Base-by-base conservation (phyloP, 2,113 vertebrate genomes). In the Mobula hypostoma region DNA sequence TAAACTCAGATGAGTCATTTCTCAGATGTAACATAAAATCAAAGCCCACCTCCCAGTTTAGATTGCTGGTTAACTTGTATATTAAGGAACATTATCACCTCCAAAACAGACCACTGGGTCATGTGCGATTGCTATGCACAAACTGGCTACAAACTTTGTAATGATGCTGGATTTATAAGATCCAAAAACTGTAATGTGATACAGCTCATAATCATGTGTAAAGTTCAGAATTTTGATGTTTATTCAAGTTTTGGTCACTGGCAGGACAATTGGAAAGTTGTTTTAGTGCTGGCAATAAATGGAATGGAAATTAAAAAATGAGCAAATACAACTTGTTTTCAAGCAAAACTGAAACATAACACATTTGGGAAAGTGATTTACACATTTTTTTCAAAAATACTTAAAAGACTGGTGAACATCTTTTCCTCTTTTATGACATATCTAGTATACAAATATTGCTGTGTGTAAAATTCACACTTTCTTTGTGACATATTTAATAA, bases 301-400 rank as follows among this genome's bases (percentile, higher is more conserved):
- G 12, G 58, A 87, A 87, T 63, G 58, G 3, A 87, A 87, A 87
- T 63, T 63, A 29, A 63, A 85, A 85, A 87, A 15, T 63, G 24
- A 85, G 56, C 82, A 85, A 85, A 3, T 87, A 61, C 27, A 87
- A 85, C 4, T 87, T 87, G 27, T 87, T 87, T 87, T 87, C 58
- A n/a, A 61, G 56, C 27, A 63, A 63, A 61, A n/a, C n/a, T 14
- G 1, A n/a, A 87, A 63, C 9, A 29, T n/a, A 87, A 9, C 27
- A 5, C 14, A 12, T 15, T n/a, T 4, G 58, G 61, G 48, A 0
- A 87, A 87, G 58, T 61, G 56, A 27, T 87, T 83, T 83, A 79
- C 40, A 58, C 48, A 58, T 66, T 66, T 74, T n/a, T 63, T n/a
- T 63, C 56, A 87, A 29, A n/a, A 87, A 83, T 14, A 63, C 24